Evolutionary conservation across 2,113 vertebrate species (phyloP), one percentile per base, ranked within the genome.

Genomic region (Cyanoramphus novaezelandiae): DNA sequence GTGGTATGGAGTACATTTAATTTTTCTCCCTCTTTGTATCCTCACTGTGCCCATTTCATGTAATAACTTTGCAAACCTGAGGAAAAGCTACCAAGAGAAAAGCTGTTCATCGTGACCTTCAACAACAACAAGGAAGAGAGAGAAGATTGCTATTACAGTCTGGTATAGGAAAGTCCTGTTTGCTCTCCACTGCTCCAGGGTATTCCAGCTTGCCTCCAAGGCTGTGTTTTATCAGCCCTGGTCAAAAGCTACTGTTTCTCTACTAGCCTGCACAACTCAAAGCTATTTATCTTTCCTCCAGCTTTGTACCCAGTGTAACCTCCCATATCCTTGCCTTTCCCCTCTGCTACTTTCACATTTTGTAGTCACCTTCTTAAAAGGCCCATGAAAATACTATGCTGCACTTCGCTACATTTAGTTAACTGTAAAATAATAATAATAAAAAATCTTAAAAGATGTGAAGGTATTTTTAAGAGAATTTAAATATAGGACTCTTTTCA

Each of bases 401-500:
- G 86, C 35, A 33, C 91, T 95, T 98, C 88, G 67, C 68, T 57
- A 93, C 67, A 57, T 88, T 97, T 96, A 79, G 69, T 96, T 97
- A 97, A 97, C 80, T 70, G 80, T 92, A 81, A 91, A 97, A 90
- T 87, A 95, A 96, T 81, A 93, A 92, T 89, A 95, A 94, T 94
- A 96, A 93, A 97, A 96, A 95, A 69, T 59, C 55, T 69, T 97
- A 95, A 89, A 96, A 97, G 90, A 97, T 94, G 95, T 94, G 80
- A 97, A 87, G 75, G 86, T 86, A 96, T 97, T 96, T 98, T 98
- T 95, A 98, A 97, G 96, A 84, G 94, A 96, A 98, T 98, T 98
- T 98, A 98, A 99, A 98, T 98, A 97, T 93, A 97, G 98, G 98
- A 86, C 93, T 97, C 97, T 97, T 98, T 99, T 98, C 98, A 98